Percentiles rank a stretch among this genome's conserved stretches.
These are phyloP conservation scores for Odontothrips loti DNA, from an alignment of 2,888 invertebrate species.

Conservation along the genomic window DNA sequence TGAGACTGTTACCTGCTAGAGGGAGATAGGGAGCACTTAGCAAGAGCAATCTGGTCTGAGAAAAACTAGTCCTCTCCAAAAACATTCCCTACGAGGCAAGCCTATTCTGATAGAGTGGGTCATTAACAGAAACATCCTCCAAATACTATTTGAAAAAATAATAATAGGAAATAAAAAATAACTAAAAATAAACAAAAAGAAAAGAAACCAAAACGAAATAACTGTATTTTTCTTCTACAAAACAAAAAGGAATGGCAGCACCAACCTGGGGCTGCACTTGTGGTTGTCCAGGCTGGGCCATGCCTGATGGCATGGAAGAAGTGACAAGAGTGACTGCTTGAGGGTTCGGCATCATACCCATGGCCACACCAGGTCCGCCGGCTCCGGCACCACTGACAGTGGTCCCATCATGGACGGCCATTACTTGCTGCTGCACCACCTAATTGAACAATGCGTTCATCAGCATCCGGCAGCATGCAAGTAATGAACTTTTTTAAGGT, in stretches of 20 bases:
- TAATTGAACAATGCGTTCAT: background rate
- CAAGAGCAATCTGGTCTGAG: background rate
- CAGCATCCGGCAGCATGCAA: background rate
- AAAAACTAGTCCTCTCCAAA: background rate
- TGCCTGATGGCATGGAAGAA: slow-evolving; percentile 5
- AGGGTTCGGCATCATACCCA: slow-evolving; percentile 21
- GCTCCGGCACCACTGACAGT: slow-evolving; percentile 27
- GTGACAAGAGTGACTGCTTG: slow-evolving; percentile 14
- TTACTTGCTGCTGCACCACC: slow-evolving; percentile 15
- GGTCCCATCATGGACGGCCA: slow-evolving; percentile 16
- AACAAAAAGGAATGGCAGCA: background rate
- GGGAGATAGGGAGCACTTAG: background rate
- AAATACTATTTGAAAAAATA: background rate
- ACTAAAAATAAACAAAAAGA: no score
- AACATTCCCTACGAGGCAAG: background rate
- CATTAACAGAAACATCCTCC: slow-evolving; percentile 8
- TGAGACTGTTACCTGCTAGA: slow-evolving; percentile 16
- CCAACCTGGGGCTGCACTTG: slow-evolving; percentile 5
- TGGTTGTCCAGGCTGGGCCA: slow-evolving; percentile 2
- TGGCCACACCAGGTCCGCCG: slow-evolving; percentile 21
- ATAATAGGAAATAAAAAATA: no score
- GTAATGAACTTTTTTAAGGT: background rate
- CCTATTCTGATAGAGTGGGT: background rate
- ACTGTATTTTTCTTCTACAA: no score
- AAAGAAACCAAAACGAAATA: no score